Evolutionary conservation across 2,113 vertebrate species (phyloP).

Genomic region (Tetrax tetrax): DNA sequence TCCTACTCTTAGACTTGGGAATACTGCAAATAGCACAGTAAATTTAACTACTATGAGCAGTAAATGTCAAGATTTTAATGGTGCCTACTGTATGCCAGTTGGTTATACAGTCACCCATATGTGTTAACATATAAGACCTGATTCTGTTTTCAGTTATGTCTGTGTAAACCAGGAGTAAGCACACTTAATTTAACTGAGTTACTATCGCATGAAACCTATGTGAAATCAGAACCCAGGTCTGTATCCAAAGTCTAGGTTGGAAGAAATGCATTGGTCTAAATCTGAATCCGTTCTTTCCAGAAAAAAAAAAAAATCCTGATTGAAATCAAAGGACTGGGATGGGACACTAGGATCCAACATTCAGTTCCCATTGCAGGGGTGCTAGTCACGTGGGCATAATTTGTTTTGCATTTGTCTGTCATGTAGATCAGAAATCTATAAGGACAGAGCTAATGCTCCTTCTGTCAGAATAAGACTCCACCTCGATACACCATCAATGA

Average conservation of each 20-base stretch:
- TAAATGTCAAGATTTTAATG: constrained; percentile 71
- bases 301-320: not conserved
- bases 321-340: not conserved
- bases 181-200: not conserved
- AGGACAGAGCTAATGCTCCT: not conserved
- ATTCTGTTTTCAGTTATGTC: not conserved
- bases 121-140: not conserved
- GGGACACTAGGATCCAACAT: not conserved
- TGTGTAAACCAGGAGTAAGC: not conserved
- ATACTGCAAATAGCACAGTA: constrained; percentile 65
- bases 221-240: not conserved
- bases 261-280: not conserved
- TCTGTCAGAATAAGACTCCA: not conserved
- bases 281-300: not conserved
- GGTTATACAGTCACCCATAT: constrained; percentile 28
- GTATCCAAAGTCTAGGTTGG: not conserved
- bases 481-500: not conserved
- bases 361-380: not conserved
- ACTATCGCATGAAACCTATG: not conserved
- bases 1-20: constrained; percentile 54
- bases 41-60: constrained; percentile 59
- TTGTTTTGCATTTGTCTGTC: not conserved
- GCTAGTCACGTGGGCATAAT: not conserved
- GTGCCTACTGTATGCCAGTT: constrained; percentile 48
- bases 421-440: not conserved